A percentile compares a stretch with the other conserved stretches of the same genome.
These are phyloP conservation scores for Pegea sp. DNA, from an alignment of 23 tunicate species.

Conservation along the genomic window DNA sequence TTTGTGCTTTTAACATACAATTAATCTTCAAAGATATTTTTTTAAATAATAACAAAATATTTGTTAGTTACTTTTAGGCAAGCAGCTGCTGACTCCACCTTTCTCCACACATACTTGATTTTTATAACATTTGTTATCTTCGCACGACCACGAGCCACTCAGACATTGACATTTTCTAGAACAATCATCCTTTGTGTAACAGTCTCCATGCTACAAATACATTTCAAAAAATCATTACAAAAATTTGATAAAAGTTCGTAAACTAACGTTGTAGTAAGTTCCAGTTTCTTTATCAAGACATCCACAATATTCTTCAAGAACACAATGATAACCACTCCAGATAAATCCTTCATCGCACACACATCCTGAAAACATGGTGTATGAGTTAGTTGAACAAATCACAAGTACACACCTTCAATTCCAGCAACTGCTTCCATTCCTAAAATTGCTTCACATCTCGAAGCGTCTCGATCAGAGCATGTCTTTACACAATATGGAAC, in stretches of 20 bases:
- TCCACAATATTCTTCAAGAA: neutral
- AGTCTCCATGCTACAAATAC: constrained; percentile 1
- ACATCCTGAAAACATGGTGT: too few species aligned
- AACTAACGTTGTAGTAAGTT: neutral
- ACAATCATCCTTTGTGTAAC: neutral
- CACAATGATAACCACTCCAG: neutral
- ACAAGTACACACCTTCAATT: too few species aligned
- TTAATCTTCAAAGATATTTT: too few species aligned
- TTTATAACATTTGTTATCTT: neutral
- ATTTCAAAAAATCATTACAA: neutral
- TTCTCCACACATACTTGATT: neutral
- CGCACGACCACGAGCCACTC: neutral
- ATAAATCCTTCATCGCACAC: neutral
- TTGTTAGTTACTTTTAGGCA: too few species aligned
- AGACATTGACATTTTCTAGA: neutral
- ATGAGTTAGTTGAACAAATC: too few species aligned
- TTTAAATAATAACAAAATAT: too few species aligned
- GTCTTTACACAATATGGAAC: neutral
- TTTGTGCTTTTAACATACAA: too few species aligned
- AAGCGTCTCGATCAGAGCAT: neutral
- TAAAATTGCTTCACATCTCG: neutral
- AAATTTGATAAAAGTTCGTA: too few species aligned
- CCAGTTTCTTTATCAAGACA: neutral
- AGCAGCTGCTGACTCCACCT: neutral
- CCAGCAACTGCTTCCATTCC: neutral